Conservation (phyloP, 1,140 invertebrate genomes). For the Papilio dardanus region DNA sequence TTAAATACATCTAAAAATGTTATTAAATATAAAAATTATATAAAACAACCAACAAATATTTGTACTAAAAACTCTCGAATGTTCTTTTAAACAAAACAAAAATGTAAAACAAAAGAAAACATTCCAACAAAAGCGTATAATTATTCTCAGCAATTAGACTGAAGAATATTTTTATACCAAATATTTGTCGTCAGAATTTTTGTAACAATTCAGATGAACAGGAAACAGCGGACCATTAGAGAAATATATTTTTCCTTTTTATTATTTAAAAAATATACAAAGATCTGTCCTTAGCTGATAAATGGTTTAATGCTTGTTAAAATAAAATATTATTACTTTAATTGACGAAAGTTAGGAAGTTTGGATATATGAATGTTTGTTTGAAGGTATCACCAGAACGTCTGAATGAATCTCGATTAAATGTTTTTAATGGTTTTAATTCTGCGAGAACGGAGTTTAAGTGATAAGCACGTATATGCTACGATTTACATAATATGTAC, state of each 20-base stretch:
- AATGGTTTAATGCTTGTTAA: not conserved
- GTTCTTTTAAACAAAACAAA: conserved; percentile 1
- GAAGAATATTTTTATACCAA: conserved; percentile 3
- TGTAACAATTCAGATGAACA: not conserved
- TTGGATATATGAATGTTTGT: too few relatives aligned
- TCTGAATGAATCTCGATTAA: too few relatives aligned
- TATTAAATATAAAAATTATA: not conserved
- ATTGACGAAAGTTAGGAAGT: too few relatives aligned
- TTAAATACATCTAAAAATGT: too few relatives aligned
- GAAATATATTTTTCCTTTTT: not conserved
- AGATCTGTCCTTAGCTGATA: not conserved
- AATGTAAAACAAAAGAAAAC: conserved; percentile 5
- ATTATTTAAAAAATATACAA: not conserved
- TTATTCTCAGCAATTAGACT: conserved; percentile 8
- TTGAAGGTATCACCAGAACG: too few relatives aligned
- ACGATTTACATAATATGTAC: too few relatives aligned
- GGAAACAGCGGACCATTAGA: not conserved
- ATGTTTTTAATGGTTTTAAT: too few relatives aligned
- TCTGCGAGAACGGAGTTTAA: too few relatives aligned
- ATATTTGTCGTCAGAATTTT: not conserved
- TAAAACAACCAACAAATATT: not conserved
- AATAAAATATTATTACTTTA: not conserved
- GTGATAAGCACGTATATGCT: too few relatives aligned
- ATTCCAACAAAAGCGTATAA: not conserved
- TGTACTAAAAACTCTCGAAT: not conserved